A percentile compares a stretch with the other conserved stretches of the same genome.
phyloP scores from a whole-genome alignment of 2,797 vertebrate species.

The Phalanger gymnotis region DNA sequence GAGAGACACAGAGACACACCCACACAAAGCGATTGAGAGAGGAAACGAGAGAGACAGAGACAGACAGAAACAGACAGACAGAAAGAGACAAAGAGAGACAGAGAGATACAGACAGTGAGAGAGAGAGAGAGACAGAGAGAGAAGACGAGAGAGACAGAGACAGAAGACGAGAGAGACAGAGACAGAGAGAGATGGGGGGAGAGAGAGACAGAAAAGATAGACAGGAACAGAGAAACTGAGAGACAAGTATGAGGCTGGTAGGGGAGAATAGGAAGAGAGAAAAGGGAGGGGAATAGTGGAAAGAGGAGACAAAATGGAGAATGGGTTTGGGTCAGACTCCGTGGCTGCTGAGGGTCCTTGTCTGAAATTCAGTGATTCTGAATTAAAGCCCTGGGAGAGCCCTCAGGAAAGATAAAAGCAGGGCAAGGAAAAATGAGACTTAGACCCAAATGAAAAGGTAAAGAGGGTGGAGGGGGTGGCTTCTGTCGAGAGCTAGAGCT shows the following conservation, averaged over 20 bases:
- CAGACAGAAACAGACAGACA: too few relatives aligned
- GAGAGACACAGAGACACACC: background rate
- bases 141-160: background rate
- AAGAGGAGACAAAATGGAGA: background rate
- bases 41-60: conserved; percentile 69
- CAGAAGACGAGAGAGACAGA: too few relatives aligned
- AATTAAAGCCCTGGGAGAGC: background rate
- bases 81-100: too few relatives aligned
- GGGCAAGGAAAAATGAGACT: background rate
- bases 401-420: conserved; percentile 1
- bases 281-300: background rate
- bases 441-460: background rate
- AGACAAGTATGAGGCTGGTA: background rate
- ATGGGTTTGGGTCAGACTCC: background rate
- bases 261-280: background rate
- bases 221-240: background rate
- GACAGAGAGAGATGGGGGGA: conserved; percentile 9
- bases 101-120: too few relatives aligned
- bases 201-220: conserved; percentile 63
- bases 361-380: background rate
- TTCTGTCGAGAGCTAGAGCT: background rate
- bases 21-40: background rate
- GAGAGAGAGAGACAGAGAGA: background rate
- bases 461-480: background rate
- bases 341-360: background rate